phyloP scores from a whole-genome alignment of 2,888 invertebrate species.

The Dusona sp. region DNA sequence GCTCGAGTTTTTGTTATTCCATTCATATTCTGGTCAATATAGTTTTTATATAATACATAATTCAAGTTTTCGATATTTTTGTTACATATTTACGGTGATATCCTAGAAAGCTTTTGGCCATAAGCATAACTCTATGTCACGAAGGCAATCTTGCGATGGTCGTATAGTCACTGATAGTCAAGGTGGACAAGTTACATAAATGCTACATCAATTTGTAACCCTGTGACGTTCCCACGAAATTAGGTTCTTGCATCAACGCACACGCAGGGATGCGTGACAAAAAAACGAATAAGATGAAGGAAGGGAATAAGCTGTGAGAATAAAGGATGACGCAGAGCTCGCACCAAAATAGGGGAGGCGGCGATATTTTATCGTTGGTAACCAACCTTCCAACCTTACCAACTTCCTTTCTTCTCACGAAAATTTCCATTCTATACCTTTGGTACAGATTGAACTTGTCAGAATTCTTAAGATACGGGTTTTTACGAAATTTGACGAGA shows the following conservation, averaged over 20 bases:
- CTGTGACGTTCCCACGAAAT: neutral
- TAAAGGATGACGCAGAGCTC: neutral
- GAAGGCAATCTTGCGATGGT: neutral
- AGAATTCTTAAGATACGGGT: constrained; percentile 2
- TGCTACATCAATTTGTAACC: neutral
- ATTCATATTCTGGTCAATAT: neutral
- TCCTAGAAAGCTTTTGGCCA: neutral
- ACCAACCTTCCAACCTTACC: neutral
- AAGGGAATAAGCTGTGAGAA: neutral
- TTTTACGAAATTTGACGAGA: neutral
- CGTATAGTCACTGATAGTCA: neutral
- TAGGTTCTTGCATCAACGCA: neutral
- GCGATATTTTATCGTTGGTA: constrained; percentile 12
- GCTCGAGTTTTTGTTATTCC: neutral
- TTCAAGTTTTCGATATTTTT: neutral
- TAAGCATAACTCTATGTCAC: neutral
- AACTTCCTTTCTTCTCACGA: neutral
- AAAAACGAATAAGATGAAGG: neutral
- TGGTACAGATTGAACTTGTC: constrained; percentile 3
- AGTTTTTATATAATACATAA: neutral
- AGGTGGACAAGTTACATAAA: neutral
- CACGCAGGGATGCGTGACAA: constrained; percentile 2
- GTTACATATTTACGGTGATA: neutral
- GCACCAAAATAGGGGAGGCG: neutral
- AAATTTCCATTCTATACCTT: constrained; percentile 1